Evolutionary conservation across 2,888 invertebrate species (phyloP), one percentile per base, ranked within the genome.

Genomic region (Toxonevra muliebris): DNA sequence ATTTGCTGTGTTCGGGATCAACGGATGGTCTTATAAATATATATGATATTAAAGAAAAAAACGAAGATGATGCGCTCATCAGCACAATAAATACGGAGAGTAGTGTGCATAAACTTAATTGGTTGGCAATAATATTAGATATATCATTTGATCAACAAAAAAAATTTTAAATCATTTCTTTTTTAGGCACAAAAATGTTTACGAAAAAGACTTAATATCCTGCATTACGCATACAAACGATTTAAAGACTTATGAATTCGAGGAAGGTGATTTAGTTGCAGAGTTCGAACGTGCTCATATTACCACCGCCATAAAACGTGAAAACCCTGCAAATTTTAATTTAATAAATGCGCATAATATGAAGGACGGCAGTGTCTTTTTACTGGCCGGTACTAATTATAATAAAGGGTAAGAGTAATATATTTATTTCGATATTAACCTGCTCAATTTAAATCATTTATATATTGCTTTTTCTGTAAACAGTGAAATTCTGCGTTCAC

Each of bases 1-100:
- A 93, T 80, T 83, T 87, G 9, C 78, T 97, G 64, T 89, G 91
- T 13, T 90, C 94, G 0, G 93, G 94, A 0, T 92, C 94, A 1
- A 88, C 90, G 0, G 96, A 97, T 83, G 95, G 96, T 0, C 87
- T 97, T 15, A 89, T 96, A 1, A 96, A 96, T 84, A 80, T 94
- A 2, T 97, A 91, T 84, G 92, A 96, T 82, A 87, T 96, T 20
- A 87, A 88, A 60, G 88, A 94, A 79, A 77, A 86, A 0, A 86
- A 84, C 0, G 96, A 96, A 85, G 94, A 95, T 67, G 92, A 94
- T 76, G 96, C 96, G 0, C 86, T 97, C 2, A 85, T 86, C 13
- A 90, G 89, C 76, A 92, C 93, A 0, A 86, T 95, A 41, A 96
- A 95, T 79, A 90, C 93, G 0, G 92, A 93, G 78, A 92, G 91